phyloP scores from a whole-genome alignment of 2,113 vertebrate genomes.

The Mugil cephalus region DNA sequence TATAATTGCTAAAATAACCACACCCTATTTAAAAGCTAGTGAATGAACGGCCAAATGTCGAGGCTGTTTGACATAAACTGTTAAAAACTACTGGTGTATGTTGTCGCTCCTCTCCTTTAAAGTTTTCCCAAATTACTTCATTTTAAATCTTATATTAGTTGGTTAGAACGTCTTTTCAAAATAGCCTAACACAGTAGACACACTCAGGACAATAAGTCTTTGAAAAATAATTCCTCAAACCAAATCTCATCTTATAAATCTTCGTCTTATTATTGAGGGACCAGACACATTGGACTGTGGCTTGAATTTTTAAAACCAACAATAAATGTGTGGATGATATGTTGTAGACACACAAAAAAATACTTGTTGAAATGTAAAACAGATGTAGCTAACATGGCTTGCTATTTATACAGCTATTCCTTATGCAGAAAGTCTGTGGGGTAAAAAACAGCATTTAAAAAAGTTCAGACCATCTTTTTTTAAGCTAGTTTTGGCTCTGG shows the following conservation, averaged over 20 bases:
- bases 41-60: too few relatives aligned
- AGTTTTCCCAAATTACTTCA: too few relatives aligned
- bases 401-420: background rate
- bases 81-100: too few relatives aligned
- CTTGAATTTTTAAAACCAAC: background rate
- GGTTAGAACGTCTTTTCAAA: too few relatives aligned
- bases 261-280: too few relatives aligned
- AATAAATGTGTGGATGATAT: background rate
- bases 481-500: constrained; percentile 5
- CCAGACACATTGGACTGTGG: background rate
- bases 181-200: too few relatives aligned
- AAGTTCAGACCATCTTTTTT: constrained; percentile 1
- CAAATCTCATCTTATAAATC: too few relatives aligned
- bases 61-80: too few relatives aligned
- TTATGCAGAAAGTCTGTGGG: constrained; percentile 17
- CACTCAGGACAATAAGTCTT: background rate
- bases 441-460: constrained; percentile 13
- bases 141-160: too few relatives aligned
- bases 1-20: too few relatives aligned
- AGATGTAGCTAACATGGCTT: constrained; percentile 29
- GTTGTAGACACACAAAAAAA: background rate
- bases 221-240: background rate
- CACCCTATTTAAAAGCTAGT: too few relatives aligned
- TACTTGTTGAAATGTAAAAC: constrained; percentile 30
- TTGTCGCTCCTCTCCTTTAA: too few relatives aligned